Conservation (phyloP, 2,888 invertebrate species). For the Rhimphoctona megacephalus region DNA sequence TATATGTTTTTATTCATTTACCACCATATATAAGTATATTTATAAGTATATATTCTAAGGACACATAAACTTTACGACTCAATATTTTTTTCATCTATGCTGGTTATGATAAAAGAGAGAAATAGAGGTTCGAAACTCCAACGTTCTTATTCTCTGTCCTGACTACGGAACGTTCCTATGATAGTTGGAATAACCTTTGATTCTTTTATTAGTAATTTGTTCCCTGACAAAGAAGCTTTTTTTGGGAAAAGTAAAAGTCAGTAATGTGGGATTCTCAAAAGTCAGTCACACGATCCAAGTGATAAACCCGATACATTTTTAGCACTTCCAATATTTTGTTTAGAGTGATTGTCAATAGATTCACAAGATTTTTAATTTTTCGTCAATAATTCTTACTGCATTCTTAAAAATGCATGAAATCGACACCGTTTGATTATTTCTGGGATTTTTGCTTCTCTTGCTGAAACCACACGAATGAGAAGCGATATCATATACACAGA, state of each 20-base stretch:
- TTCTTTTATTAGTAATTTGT: not conserved
- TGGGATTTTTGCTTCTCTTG: not conserved
- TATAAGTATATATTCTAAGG: not conserved
- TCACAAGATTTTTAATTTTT: not conserved
- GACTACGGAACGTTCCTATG: not conserved
- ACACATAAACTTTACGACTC: not conserved
- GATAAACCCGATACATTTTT: not conserved
- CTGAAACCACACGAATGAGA: not conserved
- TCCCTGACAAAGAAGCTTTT: not conserved
- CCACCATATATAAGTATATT: not conserved
- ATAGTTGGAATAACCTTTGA: not conserved
- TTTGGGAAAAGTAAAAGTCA: not conserved
- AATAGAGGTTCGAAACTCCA: not conserved
- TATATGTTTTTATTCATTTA: not conserved
- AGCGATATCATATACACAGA: not conserved
- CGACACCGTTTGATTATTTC: not conserved
- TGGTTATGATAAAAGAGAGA: not conserved
- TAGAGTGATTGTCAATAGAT: not conserved
- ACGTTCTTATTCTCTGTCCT: not conserved
- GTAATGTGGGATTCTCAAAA: not conserved
- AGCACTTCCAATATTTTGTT: not conserved
- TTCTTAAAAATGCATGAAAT: not conserved
- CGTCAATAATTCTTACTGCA: not conserved
- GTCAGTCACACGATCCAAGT: not conserved
- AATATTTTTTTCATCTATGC: not conserved